A percentile compares a stretch with the other conserved stretches of the same genome.
phyloP scores from a whole-genome alignment of 1,140 invertebrate species.

The Dreissena polymorpha region DNA sequence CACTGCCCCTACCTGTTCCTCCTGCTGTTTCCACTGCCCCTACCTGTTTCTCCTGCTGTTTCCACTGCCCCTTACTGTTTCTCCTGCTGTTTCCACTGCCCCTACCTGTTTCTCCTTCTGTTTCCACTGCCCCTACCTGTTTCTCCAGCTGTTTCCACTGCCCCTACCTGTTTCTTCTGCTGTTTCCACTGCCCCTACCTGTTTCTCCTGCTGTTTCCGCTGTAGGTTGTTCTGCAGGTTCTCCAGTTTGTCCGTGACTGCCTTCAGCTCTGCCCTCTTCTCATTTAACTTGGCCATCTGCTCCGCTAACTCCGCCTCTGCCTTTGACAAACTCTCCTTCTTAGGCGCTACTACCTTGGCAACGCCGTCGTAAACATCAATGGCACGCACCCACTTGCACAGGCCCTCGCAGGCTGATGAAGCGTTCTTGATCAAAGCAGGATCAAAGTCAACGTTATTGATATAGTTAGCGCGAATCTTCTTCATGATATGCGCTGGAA shows the following conservation, averaged over 20 bases:
- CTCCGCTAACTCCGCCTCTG: slow-evolving; percentile 72
- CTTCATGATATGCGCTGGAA: slow-evolving; percentile 75
- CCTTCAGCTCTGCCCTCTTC: slow-evolving; percentile 77
- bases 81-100: too few relatives aligned
- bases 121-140: too few relatives aligned
- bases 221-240: slow-evolving; percentile 73
- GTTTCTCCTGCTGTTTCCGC: slow-evolving; percentile 77
- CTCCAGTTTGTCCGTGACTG: slow-evolving; percentile 76
- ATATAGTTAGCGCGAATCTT: slow-evolving; percentile 77
- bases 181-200: slow-evolving; percentile 61
- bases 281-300: slow-evolving; percentile 75
- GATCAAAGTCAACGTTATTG: slow-evolving; percentile 79
- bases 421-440: slow-evolving; percentile 77
- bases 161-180: too few relatives aligned
- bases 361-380: slow-evolving; percentile 78
- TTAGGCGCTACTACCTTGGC: slow-evolving; percentile 79
- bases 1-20: too few relatives aligned
- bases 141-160: too few relatives aligned
- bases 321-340: slow-evolving; percentile 72
- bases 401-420: slow-evolving; percentile 80
- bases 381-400: slow-evolving; percentile 79
- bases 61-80: too few relatives aligned
- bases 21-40: too few relatives aligned
- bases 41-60: too few relatives aligned
- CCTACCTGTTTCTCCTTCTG: too few relatives aligned